These are phyloP conservation scores for Mirza zaza DNA, from an alignment of 2,113 vertebrate species.

Conservation along the genomic window DNA sequence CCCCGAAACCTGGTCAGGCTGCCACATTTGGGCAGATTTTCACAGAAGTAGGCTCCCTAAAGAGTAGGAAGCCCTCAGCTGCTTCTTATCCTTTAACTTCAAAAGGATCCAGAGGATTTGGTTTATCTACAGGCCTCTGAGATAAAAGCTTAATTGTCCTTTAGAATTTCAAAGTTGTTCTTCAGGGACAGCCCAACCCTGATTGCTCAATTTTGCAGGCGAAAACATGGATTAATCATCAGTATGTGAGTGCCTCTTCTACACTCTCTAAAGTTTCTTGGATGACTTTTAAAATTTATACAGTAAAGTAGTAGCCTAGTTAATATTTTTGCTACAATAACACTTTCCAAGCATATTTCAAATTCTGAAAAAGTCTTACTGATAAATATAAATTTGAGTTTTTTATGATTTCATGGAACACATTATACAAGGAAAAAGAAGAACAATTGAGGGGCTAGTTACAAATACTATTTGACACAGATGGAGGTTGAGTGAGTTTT, in stretches of 20 bases:
- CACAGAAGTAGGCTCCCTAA: not conserved
- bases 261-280: not conserved
- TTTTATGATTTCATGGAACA: slow-evolving; percentile 3
- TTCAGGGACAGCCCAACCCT: slow-evolving; percentile 1
- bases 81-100: not conserved
- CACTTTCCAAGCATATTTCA: slow-evolving; percentile 51
- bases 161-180: slow-evolving; percentile 44
- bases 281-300: not conserved
- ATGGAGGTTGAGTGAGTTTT: not conserved
- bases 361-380: slow-evolving; percentile 7
- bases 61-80: not conserved
- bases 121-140: not conserved
- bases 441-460: not conserved
- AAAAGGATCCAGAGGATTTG: slow-evolving; percentile 37
- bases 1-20: not conserved
- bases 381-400: not conserved
- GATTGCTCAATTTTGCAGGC: slow-evolving; percentile 34
- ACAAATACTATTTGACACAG: not conserved
- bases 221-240: slow-evolving; percentile 38
- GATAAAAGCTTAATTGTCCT: slow-evolving; percentile 1
- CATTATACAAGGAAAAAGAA: not conserved
- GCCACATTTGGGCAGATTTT: not conserved
- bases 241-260: not conserved
- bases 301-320: not conserved
- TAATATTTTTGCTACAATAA: slow-evolving; percentile 30